Conservation (phyloP, 2,797 vertebrate species). For the Molothrus aeneus region DNA sequence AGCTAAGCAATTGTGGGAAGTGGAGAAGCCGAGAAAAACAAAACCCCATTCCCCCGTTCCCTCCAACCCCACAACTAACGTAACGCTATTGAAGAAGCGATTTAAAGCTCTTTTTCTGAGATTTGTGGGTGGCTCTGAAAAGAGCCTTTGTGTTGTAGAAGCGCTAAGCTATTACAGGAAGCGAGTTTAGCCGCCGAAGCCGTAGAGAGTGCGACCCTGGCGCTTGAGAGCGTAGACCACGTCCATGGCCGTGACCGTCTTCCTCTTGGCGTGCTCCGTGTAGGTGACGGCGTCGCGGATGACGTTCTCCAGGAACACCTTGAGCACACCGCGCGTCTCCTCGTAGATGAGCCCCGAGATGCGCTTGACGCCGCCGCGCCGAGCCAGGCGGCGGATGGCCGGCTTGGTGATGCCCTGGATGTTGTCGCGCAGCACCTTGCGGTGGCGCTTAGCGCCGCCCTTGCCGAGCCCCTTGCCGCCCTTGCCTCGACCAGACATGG, state of each 20-base stretch:
- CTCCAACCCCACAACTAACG: too few relatives aligned
- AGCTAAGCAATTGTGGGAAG: too few relatives aligned
- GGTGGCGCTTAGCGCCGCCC: constrained; percentile 59
- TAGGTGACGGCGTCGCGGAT: constrained; percentile 79
- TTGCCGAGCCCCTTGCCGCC: not conserved
- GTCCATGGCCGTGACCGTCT: constrained; percentile 71
- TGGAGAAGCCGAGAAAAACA: too few relatives aligned
- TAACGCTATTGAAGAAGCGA: too few relatives aligned
- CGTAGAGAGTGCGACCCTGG: not conserved
- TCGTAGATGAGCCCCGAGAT: constrained; percentile 75
- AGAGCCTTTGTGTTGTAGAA: too few relatives aligned
- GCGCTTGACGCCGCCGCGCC: constrained; percentile 57
- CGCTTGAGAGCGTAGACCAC: not conserved
- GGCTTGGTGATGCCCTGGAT: constrained; percentile 74
- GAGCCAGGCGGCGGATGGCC: constrained; percentile 65
- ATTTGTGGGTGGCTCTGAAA: too few relatives aligned
- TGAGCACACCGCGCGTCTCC: constrained; percentile 71
- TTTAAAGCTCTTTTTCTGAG: too few relatives aligned
- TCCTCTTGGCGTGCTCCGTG: constrained; percentile 81
- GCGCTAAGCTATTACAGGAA: too few relatives aligned
- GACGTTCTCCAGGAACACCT: constrained; percentile 77
- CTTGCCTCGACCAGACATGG: not conserved
- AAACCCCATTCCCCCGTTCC: too few relatives aligned
- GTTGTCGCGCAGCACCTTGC: constrained; percentile 53
- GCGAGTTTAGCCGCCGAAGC: not conserved